Evolutionary conservation across 1,140 invertebrate species (phyloP), one percentile per base, ranked within the genome.

Genomic region (Temnothorax nylanderi): DNA sequence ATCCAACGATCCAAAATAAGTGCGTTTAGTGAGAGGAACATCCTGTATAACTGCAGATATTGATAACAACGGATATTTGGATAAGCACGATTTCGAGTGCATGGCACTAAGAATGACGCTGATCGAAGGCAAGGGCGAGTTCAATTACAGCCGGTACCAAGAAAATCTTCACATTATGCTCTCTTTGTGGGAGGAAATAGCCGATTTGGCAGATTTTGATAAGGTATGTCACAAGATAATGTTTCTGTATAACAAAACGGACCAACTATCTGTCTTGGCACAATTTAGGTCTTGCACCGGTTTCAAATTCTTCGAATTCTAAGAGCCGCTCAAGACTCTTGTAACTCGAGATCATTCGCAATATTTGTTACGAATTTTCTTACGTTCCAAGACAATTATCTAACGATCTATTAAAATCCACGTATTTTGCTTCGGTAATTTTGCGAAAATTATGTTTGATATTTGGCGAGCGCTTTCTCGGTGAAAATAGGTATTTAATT

Each of bases 161-260:
- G 97, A 97, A 92, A 98, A 98, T 94, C 96, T 97, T 91, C 97
- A 98, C 92, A 96, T 98, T 54, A 98, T 98, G 97, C 94, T 96
- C 11, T 97, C 97, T 87, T 95, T 98, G 6, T 98, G 98, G 98
- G 97, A 98, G 88, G 97, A 98, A 95, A 97, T 98, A 86, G 96
- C 97, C 1, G 97, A 98, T 88, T 95, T 98, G 85, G 97, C 97
- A 18, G 97, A 98, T 95, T 98, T 98, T 94, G 97, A 98, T 94
- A 98, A 98, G 96, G 98, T 98, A 94, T 72, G 47, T 81, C 13
- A 41, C 26, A 26, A 76, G 18, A 75, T 11, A 47, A 44, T 81
- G 47, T 69, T 26, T 71, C n/a, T 54, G 54, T 1, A 41, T 41
- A 37, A 41, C 34, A 41, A 34, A 16, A 26, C 34, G 1, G 34